These are phyloP conservation scores for Malacoraja senta DNA, from an alignment of 2,797 vertebrate genomes.

Conservation along the genomic window DNA sequence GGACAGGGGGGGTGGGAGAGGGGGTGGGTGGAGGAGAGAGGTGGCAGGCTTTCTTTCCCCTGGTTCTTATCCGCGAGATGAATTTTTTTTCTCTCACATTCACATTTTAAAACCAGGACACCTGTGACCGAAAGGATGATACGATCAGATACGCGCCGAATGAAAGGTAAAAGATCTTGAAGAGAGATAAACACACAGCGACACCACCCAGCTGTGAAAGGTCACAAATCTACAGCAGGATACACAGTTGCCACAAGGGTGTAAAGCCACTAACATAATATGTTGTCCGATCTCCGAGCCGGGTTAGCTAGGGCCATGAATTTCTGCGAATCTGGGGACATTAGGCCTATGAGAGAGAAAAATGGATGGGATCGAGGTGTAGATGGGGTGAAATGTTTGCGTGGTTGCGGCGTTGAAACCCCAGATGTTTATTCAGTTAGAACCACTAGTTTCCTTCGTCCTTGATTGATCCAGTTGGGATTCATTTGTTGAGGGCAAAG, in stretches of 20 bases:
- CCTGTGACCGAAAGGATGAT: conserved; percentile 70
- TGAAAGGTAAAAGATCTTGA: background rate
- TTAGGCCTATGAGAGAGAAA: background rate
- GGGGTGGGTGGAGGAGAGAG: no score
- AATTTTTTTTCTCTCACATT: background rate
- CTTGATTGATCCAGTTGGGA: background rate
- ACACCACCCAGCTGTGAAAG: conserved; percentile 10
- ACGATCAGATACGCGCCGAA: conserved; percentile 54
- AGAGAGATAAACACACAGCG: background rate
- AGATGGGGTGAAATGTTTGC: background rate
- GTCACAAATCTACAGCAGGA: background rate
- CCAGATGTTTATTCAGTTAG: background rate
- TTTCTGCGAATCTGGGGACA: background rate
- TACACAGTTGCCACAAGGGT: background rate
- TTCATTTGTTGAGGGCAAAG: no score
- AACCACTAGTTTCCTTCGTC: background rate
- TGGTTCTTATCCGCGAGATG: background rate
- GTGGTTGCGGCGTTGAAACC: background rate
- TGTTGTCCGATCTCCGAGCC: background rate
- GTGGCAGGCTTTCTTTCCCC: background rate
- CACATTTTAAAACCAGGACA: conserved; percentile 49
- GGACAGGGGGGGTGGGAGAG: no score
- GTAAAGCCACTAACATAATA: background rate
- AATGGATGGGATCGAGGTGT: no score
- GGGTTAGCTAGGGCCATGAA: no score